Conservation (phyloP, 2,888 invertebrate genomes). For the Octonoba sinensis region DNA sequence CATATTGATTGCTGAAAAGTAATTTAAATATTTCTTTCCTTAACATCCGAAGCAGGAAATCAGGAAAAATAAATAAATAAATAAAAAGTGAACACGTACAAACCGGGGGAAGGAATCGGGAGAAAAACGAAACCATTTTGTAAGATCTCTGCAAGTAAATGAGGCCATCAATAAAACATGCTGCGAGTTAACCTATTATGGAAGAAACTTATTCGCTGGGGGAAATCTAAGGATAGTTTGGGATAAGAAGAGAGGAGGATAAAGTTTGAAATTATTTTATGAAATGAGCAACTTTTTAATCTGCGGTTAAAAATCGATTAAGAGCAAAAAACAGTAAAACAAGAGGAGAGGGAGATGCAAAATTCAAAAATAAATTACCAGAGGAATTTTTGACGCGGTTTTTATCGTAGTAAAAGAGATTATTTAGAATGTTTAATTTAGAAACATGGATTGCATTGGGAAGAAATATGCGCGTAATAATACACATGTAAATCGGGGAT, state of each 20-base stretch:
- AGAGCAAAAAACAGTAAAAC: slow-evolving; percentile 13
- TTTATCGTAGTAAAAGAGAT: slow-evolving; percentile 36
- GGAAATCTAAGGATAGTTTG: not conserved
- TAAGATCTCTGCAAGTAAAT: slow-evolving; percentile 30
- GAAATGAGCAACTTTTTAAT: slow-evolving; percentile 56
- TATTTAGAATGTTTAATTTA: slow-evolving; percentile 48
- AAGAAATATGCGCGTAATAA: not conserved
- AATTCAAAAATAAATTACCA: slow-evolving; percentile 38
- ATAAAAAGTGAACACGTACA: not conserved
- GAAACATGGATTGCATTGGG: slow-evolving; percentile 16
- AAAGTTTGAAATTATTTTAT: slow-evolving; percentile 26
- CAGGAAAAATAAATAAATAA: not conserved
- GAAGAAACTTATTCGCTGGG: not conserved
- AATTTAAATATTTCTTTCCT: slow-evolving; percentile 4
- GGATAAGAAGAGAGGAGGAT: not conserved
- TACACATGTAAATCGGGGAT: slow-evolving; percentile 6
- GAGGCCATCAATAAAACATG: slow-evolving; percentile 45
- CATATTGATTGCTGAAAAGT: not conserved
- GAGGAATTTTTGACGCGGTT: slow-evolving; percentile 23
- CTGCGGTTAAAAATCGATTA: slow-evolving; percentile 49
- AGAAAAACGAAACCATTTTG: slow-evolving; percentile 16
- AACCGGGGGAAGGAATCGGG: slow-evolving; percentile 1
- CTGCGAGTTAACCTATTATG: slow-evolving; percentile 21
- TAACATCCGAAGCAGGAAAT: not conserved
- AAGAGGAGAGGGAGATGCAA: slow-evolving; percentile 6